phyloP scores from a whole-genome alignment of 1,140 invertebrate genomes.

The Drosophila aff. region DNA sequence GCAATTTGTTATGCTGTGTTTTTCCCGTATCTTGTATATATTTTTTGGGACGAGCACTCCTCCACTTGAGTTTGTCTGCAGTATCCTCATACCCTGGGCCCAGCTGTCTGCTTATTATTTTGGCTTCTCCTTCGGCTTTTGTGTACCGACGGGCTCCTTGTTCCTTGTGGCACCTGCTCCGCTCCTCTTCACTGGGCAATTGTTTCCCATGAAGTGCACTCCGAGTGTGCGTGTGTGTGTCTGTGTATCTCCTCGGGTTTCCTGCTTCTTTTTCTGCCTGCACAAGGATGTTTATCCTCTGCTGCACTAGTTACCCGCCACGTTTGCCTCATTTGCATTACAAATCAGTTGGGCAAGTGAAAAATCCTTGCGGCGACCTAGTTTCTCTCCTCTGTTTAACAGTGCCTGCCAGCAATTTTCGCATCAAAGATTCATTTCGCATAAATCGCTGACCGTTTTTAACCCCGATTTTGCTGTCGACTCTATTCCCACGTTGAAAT shows the following conservation, averaged over 20 bases:
- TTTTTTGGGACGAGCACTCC: constrained; percentile 15
- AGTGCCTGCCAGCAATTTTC: constrained; percentile 60
- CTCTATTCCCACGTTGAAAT: constrained; percentile 69
- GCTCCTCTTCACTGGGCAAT: constrained; percentile 20
- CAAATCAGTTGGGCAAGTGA: constrained; percentile 73
- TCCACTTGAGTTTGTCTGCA: constrained; percentile 51
- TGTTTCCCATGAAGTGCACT: constrained; percentile 58
- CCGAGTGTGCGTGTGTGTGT: constrained; percentile 11
- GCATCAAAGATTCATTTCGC: constrained; percentile 67
- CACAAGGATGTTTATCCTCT: constrained; percentile 58
- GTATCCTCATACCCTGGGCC: constrained; percentile 24
- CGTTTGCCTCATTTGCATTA: constrained; percentile 79
- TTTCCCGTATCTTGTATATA: constrained; percentile 1
- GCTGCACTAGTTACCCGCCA: constrained; percentile 54
- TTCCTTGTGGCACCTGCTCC: constrained; percentile 37
- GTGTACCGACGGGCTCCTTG: constrained; percentile 13
- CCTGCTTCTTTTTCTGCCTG: constrained; percentile 4
- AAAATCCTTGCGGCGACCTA: constrained; percentile 73
- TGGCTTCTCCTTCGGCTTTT: constrained; percentile 41
- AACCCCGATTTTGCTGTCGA: constrained; percentile 13
- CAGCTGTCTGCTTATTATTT: constrained; percentile 62
- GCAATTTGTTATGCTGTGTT: constrained; percentile 45
- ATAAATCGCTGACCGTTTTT: constrained; percentile 60
- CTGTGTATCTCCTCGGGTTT: constrained; percentile 8
- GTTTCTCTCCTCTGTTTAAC: constrained; percentile 40